Conservation (phyloP, 1,140 invertebrate species). For the Probaryconus sp. region DNA sequence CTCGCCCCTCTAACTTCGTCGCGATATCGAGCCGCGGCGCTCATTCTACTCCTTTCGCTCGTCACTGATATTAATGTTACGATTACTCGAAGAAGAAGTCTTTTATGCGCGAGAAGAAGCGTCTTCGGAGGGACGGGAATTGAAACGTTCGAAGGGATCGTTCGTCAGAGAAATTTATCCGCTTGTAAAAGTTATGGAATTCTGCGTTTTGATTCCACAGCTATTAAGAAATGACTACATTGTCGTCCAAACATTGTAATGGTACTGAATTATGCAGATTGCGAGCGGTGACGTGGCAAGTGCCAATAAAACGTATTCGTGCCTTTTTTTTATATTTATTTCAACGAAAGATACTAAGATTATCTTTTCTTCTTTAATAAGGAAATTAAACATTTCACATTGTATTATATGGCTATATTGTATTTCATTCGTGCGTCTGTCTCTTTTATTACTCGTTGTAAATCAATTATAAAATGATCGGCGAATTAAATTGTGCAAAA, state of each 20-base stretch:
- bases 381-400: conserved; percentile 27
- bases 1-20: conserved; percentile 43
- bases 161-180: conserved; percentile 64
- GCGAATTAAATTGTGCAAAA: too few species aligned
- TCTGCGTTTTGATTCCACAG: conserved; percentile 59
- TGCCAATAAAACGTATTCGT: conserved; percentile 53
- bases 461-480: conserved; percentile 16
- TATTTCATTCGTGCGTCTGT: conserved; percentile 27
- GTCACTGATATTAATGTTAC: conserved; percentile 65
- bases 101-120: conserved; percentile 55
- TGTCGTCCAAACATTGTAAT: conserved; percentile 56
- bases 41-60: conserved; percentile 57
- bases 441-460: conserved; percentile 23
- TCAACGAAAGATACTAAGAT: conserved; percentile 12
- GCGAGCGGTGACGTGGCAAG: conserved; percentile 37
- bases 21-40: conserved; percentile 53
- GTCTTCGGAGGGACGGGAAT: conserved; percentile 45
- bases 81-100: conserved; percentile 59
- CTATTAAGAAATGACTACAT: conserved; percentile 62
- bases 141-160: conserved; percentile 63
- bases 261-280: conserved; percentile 58
- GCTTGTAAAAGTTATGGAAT: conserved; percentile 63
- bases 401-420: conserved; percentile 7
- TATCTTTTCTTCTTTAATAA: conserved; percentile 10
- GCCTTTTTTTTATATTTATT: conserved; percentile 54